phyloP scores from a whole-genome alignment of 2,797 vertebrate genomes.

The Merluccius polli region DNA sequence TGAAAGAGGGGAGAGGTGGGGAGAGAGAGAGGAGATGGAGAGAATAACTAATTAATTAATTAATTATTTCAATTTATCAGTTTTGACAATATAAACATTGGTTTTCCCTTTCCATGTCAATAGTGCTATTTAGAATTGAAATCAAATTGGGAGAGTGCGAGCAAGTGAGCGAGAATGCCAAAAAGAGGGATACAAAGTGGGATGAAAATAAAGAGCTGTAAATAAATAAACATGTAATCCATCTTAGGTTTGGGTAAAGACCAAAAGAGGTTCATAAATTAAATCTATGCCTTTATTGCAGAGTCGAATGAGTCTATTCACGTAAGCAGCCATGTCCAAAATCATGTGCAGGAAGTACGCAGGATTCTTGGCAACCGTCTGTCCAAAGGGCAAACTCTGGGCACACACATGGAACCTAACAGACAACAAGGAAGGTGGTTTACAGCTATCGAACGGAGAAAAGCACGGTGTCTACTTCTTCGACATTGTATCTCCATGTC shows the following conservation, averaged over 20 bases:
- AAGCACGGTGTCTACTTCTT: no score
- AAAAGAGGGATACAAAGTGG: not conserved
- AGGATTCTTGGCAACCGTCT: conserved; percentile 79
- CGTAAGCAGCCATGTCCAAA: conserved; percentile 70
- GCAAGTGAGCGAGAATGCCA: not conserved
- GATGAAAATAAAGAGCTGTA: not conserved
- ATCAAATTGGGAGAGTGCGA: not conserved
- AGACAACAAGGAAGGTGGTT: not conserved
- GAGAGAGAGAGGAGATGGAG: not conserved
- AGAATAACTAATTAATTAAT: no score
- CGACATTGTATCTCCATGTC: no score
- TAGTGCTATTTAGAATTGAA: not conserved
- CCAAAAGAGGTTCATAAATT: not conserved
- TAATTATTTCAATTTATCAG: not conserved
- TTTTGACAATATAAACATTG: not conserved
- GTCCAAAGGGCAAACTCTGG: conserved; percentile 82
- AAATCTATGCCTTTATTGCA: conserved; percentile 76
- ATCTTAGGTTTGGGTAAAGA: not conserved
- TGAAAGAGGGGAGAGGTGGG: no score
- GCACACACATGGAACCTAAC: conserved; percentile 88
- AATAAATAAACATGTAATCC: not conserved
- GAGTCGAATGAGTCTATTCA: conserved; percentile 73
- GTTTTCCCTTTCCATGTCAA: not conserved
- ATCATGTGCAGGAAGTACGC: conserved; percentile 82
- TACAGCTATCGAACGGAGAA: no score